Evolutionary conservation across 2,113 vertebrate genomes (phyloP).

Genomic region (Ctenomys sociabilis): DNA sequence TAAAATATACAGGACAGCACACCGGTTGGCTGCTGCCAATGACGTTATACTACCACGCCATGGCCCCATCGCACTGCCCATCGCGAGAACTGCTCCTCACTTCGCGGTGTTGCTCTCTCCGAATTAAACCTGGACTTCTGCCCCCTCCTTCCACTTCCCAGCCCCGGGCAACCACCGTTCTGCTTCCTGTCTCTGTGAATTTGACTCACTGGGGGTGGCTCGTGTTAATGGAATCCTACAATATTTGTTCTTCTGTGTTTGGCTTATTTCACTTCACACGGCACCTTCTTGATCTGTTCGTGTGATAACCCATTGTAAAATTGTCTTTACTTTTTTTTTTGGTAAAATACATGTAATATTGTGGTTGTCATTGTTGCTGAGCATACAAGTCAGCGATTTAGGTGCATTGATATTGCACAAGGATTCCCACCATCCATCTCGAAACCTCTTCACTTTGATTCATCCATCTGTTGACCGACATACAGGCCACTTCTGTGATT

Average conservation of each 20-base stretch:
- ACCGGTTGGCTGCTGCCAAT: background rate
- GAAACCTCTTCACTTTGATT: background rate
- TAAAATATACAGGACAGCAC: background rate
- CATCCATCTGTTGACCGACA: background rate
- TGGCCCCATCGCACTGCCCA: background rate
- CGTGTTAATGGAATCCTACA: background rate
- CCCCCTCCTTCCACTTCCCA: background rate
- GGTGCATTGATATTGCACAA: background rate
- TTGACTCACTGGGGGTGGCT: background rate
- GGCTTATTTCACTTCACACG: background rate
- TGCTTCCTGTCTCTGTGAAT: background rate
- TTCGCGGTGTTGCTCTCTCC: background rate
- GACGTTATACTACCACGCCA: background rate
- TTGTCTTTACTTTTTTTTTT: background rate
- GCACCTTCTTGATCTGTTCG: too few species aligned
- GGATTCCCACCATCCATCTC: background rate
- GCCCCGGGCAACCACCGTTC: too few species aligned
- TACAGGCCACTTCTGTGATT: background rate
- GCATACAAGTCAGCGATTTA: background rate
- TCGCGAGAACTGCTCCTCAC: background rate
- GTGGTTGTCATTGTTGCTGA: background rate
- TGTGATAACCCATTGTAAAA: background rate
- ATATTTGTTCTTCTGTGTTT: background rate
- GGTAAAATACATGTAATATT: background rate
- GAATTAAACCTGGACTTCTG: background rate